Evolutionary conservation across 1,140 invertebrate genomes (phyloP).

Genomic region (Trichonephila inaurata): DNA sequence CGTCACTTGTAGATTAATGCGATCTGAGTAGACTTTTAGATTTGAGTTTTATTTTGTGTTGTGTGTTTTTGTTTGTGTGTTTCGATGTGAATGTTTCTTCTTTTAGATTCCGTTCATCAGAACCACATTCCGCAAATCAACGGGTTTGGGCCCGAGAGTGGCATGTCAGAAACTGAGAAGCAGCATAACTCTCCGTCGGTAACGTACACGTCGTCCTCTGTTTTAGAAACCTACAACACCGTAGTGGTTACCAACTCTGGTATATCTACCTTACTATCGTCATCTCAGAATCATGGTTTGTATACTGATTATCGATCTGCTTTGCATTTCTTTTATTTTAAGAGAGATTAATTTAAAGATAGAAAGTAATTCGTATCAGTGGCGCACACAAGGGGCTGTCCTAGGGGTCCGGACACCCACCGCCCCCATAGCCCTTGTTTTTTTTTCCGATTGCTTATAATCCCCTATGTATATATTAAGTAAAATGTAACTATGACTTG

Average conservation of each 20-base stretch:
- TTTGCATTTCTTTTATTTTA: no score
- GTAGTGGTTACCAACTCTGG: slow-evolving; percentile 53
- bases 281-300: slow-evolving; percentile 72
- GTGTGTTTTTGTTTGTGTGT: neutral
- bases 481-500: no score
- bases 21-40: neutral
- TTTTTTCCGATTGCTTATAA: no score
- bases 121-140: slow-evolving; percentile 75
- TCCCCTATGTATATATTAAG: no score
- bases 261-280: neutral
- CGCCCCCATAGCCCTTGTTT: no score
- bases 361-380: neutral
- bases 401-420: no score
- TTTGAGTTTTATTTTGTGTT: neutral
- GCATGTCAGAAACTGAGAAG: slow-evolving; percentile 54
- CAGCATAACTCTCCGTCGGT: slow-evolving; percentile 22
- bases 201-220: slow-evolving; percentile 31
- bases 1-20: neutral
- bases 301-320: neutral
- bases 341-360: no score
- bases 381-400: no score
- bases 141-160: slow-evolving; percentile 62
- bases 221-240: slow-evolving; percentile 23
- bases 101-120: slow-evolving; percentile 66
- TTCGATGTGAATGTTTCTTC: neutral